A percentile compares a stretch with the other conserved stretches of the same genome.
Evolutionary conservation across 1,140 invertebrate genomes (phyloP).

Genomic region (Hyles vespertilio): DNA sequence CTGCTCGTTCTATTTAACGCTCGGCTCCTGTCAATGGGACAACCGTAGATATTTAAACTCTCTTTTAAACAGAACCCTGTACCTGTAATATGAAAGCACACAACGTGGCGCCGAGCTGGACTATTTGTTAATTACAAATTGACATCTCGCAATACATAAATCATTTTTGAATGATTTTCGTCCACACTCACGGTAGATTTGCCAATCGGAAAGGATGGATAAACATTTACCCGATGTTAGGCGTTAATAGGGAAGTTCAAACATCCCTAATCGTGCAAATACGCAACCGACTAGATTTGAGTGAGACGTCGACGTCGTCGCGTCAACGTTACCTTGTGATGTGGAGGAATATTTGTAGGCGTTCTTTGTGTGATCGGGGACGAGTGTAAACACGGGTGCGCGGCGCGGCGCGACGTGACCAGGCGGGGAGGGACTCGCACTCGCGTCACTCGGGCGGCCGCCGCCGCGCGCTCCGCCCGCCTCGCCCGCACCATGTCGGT

Average conservation of each 20-base stretch:
- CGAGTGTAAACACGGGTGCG: constrained; percentile 61
- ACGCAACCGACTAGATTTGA: constrained; percentile 38
- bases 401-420: constrained; percentile 34
- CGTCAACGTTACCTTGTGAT: constrained; percentile 33
- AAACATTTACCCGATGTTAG: constrained; percentile 32
- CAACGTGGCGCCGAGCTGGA: too few relatives aligned
- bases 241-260: constrained; percentile 35
- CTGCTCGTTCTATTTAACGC: constrained; percentile 59
- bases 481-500: constrained; percentile 61
- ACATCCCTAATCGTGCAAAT: constrained; percentile 48
- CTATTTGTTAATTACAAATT: too few relatives aligned
- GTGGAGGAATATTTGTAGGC: constrained; percentile 48
- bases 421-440: constrained; percentile 34
- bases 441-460: constrained; percentile 61
- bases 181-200: constrained; percentile 4
- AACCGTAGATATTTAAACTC: constrained; percentile 30
- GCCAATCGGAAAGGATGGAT: constrained; percentile 21
- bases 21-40: constrained; percentile 35
- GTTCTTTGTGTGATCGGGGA: constrained; percentile 49
- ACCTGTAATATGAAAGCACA: neutral
- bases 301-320: constrained; percentile 41
- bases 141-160: too few relatives aligned
- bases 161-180: too few relatives aligned
- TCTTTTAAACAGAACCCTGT: neutral
- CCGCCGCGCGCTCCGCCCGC: constrained; percentile 51